A percentile compares a stretch with the other conserved stretches of the same genome.
Conservation (phyloP, 2,888 invertebrate genomes). For the Smittia sp. region DNA sequence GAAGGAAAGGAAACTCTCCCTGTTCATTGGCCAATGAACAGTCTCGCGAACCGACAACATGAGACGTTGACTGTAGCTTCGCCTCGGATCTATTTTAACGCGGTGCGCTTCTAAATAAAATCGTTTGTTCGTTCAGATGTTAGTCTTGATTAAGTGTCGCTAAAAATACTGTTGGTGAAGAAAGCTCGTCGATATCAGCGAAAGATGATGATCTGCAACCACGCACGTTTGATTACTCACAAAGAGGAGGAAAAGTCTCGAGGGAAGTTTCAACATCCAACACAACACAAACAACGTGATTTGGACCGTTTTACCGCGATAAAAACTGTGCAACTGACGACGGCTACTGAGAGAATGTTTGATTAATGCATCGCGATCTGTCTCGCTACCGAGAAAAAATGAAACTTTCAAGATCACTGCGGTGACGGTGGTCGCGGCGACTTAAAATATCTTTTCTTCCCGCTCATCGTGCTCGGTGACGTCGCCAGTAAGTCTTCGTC, state of each 20-base stretch:
- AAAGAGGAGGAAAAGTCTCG: slow-evolving; percentile 15
- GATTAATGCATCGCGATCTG: too few species aligned
- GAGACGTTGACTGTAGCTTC: background rate
- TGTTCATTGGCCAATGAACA: too few species aligned
- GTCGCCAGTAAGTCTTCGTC: too few species aligned
- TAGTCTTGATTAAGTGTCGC: background rate
- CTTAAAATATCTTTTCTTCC: too few species aligned
- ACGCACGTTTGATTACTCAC: slow-evolving; percentile 26
- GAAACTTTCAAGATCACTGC: too few species aligned
- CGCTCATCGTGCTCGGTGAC: too few species aligned
- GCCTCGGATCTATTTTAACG: slow-evolving; percentile 13
- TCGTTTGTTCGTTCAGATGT: background rate
- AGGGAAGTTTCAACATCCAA: slow-evolving; percentile 24
- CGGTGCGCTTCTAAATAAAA: slow-evolving; percentile 1
- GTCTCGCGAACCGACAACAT: too few species aligned
- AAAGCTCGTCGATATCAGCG: background rate
- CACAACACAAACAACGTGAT: background rate
- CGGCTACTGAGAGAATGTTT: background rate
- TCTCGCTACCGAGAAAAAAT: too few species aligned
- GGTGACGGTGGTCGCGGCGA: too few species aligned
- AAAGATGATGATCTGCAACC: background rate
- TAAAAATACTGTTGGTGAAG: background rate
- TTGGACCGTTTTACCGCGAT: background rate
- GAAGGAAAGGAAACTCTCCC: too few species aligned
- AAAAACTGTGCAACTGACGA: background rate